Evolutionary conservation across 2,113 vertebrate genomes (phyloP), one percentile per base, ranked within the genome.

Genomic region (Nansenia antarctica): DNA sequence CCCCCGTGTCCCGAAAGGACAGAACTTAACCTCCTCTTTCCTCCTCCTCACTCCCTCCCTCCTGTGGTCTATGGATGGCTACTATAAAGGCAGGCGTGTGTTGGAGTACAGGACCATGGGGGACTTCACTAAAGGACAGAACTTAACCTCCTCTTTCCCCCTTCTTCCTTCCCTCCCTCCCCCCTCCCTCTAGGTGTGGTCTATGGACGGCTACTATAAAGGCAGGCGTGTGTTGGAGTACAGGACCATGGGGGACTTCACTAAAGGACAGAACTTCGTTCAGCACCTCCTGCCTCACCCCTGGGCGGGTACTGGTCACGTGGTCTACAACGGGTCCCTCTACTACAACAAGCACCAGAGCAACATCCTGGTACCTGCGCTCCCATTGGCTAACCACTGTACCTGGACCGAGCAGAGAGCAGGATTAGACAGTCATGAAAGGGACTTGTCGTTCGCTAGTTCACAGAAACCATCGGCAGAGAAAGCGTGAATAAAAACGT

Each of bases 121-220:
- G 3, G 94, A 95, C 76, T 95, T 95, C 15, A 73, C 88, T 32
- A 87, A 88, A n/a, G 93, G 94, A 0, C 93, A 94, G 84, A 94
- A 95, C 92, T 95, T 95, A 82, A 78, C 63, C 62, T 35, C 37
- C 24, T 45, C 29, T 34, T 18, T 6, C 29, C 20, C n/a, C n/a
- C 22, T 14, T 18, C 5, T 68, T 22, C 18, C 30, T 70, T 52
- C 8, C 49, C 42, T 74, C 68, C 45, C 27, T 15, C 72, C 11
- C 2, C 62, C 42, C 64, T 63, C n/a, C 71, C 54, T 0, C 0
- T 24, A 98, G 96, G 94, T 98, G 15, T 98, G 96, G 96, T 96
- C 95, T 69, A 98, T 98, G 96, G 96, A 98, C 0, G 96, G 96
- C 0, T 98, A 95, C 84, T 95, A 94, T 70, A 96, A 94, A 27